These are phyloP conservation scores for Leptogaster cylindrica DNA, from an alignment of 2,888 invertebrate species.

Conservation along the genomic window DNA sequence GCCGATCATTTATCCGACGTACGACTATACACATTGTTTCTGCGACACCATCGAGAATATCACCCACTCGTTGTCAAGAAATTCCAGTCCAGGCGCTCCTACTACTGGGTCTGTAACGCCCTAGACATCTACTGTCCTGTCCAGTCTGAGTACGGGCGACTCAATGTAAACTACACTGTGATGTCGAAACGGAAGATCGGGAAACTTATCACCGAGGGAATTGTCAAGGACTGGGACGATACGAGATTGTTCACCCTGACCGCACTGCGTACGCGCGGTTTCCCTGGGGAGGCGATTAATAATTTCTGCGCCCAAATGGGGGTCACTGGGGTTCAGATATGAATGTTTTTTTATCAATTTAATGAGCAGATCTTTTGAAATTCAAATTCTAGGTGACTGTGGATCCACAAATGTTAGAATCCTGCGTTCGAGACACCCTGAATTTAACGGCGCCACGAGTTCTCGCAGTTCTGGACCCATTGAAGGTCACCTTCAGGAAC, in stretches of 20 bases:
- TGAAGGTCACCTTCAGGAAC: slow-evolving; percentile 84
- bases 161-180: slow-evolving; percentile 96
- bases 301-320: slow-evolving; percentile 94
- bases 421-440: slow-evolving; percentile 87
- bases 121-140: slow-evolving; percentile 97
- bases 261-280: slow-evolving; percentile 91
- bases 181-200: slow-evolving; percentile 98
- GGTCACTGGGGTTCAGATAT: slow-evolving; percentile 86
- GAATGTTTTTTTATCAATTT: not conserved
- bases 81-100: slow-evolving; percentile 92
- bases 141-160: slow-evolving; percentile 98
- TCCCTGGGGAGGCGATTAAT: slow-evolving; percentile 92
- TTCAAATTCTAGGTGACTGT: slow-evolving; percentile 69
- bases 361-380: not conserved
- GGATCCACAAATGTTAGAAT: slow-evolving; percentile 91
- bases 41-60: slow-evolving; percentile 99
- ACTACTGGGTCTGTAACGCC: slow-evolving; percentile 99
- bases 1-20: slow-evolving; percentile 99
- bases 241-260: slow-evolving; percentile 96
- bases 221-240: slow-evolving; percentile 95
- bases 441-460: slow-evolving; percentile 86
- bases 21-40: slow-evolving; percentile 98
- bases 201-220: slow-evolving; percentile 85
- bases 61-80: slow-evolving; percentile 98
- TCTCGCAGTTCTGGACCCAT: slow-evolving; percentile 92